Evolutionary conservation across 2,888 invertebrate species (phyloP).

Genomic region (Rhingia campestris): DNA sequence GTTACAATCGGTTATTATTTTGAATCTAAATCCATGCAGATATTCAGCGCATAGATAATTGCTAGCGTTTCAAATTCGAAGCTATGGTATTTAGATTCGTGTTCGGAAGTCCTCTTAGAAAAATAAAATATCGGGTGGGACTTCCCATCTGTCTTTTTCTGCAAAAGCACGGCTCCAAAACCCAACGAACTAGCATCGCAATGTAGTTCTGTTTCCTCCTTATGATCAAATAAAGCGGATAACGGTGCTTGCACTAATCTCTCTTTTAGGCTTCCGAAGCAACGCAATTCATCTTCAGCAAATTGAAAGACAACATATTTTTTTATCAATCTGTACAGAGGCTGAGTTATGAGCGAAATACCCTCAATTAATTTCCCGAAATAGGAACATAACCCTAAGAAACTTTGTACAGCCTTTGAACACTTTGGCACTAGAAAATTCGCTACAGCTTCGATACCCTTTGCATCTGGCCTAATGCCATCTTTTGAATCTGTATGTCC

Average conservation of each 20-base stretch:
- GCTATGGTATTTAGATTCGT: constrained; percentile 7
- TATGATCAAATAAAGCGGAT: background rate
- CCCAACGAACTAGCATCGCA: constrained; percentile 8
- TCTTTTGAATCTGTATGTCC: constrained; percentile 67
- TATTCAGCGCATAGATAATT: constrained; percentile 1
- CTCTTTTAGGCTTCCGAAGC: constrained; percentile 14
- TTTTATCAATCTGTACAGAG: no score
- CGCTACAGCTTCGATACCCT: constrained; percentile 57
- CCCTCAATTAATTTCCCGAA: no score
- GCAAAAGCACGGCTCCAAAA: constrained; percentile 1
- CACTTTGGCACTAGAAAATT: constrained; percentile 69
- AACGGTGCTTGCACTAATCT: constrained; percentile 14
- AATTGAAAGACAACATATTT: constrained; percentile 17
- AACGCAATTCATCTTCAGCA: constrained; percentile 10
- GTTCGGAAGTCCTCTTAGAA: constrained; percentile 8
- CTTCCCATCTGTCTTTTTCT: constrained; percentile 23
- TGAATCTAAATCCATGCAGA: background rate
- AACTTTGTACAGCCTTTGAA: constrained; percentile 39
- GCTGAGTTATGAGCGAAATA: no score
- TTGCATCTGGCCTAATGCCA: constrained; percentile 65
- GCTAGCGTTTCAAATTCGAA: constrained; percentile 1
- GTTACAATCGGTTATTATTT: no score
- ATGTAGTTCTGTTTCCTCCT: constrained; percentile 9
- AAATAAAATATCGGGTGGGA: constrained; percentile 4
- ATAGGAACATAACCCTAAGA: no score